Evolutionary conservation across 2,113 vertebrate genomes (phyloP), one percentile per base, ranked within the genome.

Genomic region (Hipposideros armiger): DNA sequence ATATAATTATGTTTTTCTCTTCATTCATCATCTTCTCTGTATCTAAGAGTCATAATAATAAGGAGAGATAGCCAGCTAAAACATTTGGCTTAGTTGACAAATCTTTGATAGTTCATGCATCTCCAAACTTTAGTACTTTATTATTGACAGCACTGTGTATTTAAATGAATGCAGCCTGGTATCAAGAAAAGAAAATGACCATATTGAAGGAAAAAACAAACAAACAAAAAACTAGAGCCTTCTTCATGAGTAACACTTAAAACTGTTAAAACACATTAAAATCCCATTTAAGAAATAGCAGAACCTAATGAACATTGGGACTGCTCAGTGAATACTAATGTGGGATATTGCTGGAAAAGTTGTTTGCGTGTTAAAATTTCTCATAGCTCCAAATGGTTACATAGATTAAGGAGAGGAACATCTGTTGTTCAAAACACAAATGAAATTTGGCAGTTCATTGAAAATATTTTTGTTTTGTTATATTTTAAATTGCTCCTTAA

Each of bases 261-360:
- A 98, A 98, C 96, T 97, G 97, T 98, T 98, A 98, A 98, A 97
- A 97, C 83, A 84, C 98, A 98, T 99, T 98, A 99, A 99, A 98
- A 98, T 98, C 97, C 85, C 97, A 98, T 99, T 99, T 98, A 98
- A 98, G 95, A 98, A 98, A 98, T 96, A 98, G 97, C 97, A 98
- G 91, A 98, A 97, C 0, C 76, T 98, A 98, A 98, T 99, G 98
- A 98, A 98, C 97, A 98, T 94, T 97, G 96, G 93, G 96, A 94
- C 62, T 98, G 73, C 97, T 98, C 95, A 74, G 87, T 97, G 98
- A 98, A 98, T 98, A 95, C 96, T 97, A 98, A 98, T 98, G 95
- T 97, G 78, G 62, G 96, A 97, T 98, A 98, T 98, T 98, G 91
- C 95, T 94, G 73, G 42, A 84, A 2, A 69, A 95, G 95, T 98